Percentiles rank a stretch among this genome's conserved stretches.
phyloP scores from a whole-genome alignment of 2,113 vertebrate species.

The Cinclus mexicanus region DNA sequence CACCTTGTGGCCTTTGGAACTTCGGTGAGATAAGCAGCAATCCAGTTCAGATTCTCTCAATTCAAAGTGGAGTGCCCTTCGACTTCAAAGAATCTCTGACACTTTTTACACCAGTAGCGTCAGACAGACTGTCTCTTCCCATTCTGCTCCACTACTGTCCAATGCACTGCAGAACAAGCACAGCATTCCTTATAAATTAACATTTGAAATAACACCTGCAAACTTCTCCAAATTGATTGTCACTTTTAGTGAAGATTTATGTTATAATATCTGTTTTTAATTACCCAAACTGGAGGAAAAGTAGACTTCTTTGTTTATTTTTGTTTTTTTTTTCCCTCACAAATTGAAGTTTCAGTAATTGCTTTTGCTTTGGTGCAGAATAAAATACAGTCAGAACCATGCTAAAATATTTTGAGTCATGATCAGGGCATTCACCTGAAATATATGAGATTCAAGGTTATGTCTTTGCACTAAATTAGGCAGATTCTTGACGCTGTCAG shows the following conservation, averaged over 20 bases:
- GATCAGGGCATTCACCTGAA: not conserved
- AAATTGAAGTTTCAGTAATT: not conserved
- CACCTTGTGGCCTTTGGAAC: constrained; percentile 29
- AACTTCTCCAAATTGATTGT: not conserved
- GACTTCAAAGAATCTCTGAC: not conserved
- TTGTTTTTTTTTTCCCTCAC: not conserved
- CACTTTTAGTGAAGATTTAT: not conserved
- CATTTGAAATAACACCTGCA: not conserved
- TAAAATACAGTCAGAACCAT: not conserved
- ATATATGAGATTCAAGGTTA: not conserved
- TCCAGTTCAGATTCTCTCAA: not conserved
- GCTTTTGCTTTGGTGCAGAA: not conserved
- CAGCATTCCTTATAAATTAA: not conserved
- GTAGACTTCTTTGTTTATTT: not conserved
- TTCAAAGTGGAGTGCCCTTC: not conserved
- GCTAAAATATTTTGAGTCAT: not conserved
- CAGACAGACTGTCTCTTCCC: not conserved
- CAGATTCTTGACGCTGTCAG: not conserved
- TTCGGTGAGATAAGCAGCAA: not conserved
- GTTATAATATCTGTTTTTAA: not conserved
- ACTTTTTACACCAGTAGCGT: not conserved
- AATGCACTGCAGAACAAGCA: not conserved
- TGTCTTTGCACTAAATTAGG: not conserved
- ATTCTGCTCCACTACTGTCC: not conserved
- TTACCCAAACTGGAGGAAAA: not conserved